Evolutionary conservation across 53 echinoderm and acorn worm genomes (phyloP).

Genomic region (Holothuria scabra): DNA sequence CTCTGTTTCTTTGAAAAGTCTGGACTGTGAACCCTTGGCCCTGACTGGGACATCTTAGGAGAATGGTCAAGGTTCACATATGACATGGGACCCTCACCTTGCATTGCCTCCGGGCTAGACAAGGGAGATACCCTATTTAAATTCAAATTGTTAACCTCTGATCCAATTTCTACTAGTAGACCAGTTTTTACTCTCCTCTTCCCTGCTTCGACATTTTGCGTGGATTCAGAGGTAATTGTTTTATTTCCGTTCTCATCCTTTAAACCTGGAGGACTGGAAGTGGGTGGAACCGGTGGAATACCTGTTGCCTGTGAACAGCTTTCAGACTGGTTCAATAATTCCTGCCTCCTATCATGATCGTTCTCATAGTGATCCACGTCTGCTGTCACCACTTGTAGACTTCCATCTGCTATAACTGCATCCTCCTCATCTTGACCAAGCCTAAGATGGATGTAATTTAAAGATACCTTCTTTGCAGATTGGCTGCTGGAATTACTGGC

Average conservation of each 20-base stretch:
- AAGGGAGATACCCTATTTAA: too few relatives aligned
- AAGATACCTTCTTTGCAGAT: background rate
- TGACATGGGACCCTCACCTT: background rate
- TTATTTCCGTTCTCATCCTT: conserved; percentile 65
- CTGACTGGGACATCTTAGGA: conserved; percentile 2
- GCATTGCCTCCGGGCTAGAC: conserved; percentile 9
- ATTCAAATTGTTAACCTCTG: conserved; percentile 33
- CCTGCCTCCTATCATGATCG: background rate
- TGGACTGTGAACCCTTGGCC: conserved; percentile 1
- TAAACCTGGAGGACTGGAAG: background rate
- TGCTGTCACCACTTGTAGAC: background rate
- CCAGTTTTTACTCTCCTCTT: conserved; percentile 44
- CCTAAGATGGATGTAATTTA: conserved; percentile 87
- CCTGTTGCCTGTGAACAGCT: background rate
- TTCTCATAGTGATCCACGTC: conserved; percentile 14
- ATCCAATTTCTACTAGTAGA: conserved; percentile 22
- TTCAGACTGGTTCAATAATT: background rate
- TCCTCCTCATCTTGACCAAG: conserved; percentile 77
- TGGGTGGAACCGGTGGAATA: too few relatives aligned
- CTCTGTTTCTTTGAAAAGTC: background rate
- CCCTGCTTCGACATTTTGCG: conserved; percentile 19
- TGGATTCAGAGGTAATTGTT: background rate
- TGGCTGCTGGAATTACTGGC: too few relatives aligned
- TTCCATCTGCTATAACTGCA: conserved; percentile 44
- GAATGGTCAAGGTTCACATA: conserved; percentile 32